Conservation (phyloP, 2,888 invertebrate species). For the Cataglyphis cursor region DNA sequence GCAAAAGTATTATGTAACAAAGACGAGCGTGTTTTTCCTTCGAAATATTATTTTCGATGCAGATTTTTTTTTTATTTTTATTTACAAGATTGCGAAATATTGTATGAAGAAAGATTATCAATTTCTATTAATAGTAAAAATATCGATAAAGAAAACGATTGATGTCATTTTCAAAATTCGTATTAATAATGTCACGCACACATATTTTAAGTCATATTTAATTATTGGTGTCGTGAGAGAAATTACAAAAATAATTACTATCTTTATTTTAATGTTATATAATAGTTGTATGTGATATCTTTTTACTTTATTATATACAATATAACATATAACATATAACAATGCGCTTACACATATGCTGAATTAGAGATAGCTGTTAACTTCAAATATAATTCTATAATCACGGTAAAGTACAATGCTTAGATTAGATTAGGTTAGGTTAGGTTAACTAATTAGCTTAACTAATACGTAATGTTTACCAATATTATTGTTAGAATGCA, state of each 20-base stretch:
- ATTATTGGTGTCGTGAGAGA: not conserved
- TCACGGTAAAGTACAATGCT: slow-evolving; percentile 2
- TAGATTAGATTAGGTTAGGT: too few relatives aligned
- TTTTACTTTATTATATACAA: not conserved
- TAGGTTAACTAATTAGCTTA: not conserved
- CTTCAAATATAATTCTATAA: slow-evolving; percentile 31
- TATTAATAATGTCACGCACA: not conserved
- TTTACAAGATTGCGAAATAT: not conserved
- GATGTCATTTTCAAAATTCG: not conserved
- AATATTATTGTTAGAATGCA: not conserved
- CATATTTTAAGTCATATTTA: not conserved
- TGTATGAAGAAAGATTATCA: not conserved
- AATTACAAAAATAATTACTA: not conserved
- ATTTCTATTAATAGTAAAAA: not conserved
- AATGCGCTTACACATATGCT: too few relatives aligned
- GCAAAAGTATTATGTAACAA: not conserved
- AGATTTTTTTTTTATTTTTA: not conserved
- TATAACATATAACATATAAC: not conserved
- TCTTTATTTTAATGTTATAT: not conserved
- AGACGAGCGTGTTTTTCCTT: not conserved
- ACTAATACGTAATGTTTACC: slow-evolving; percentile 19
- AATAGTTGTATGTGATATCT: not conserved
- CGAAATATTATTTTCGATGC: not conserved
- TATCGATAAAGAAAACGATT: not conserved
- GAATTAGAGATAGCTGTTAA: not conserved